Conservation (phyloP, 2,797 vertebrate genomes). For the Eptatretus atami region DNA sequence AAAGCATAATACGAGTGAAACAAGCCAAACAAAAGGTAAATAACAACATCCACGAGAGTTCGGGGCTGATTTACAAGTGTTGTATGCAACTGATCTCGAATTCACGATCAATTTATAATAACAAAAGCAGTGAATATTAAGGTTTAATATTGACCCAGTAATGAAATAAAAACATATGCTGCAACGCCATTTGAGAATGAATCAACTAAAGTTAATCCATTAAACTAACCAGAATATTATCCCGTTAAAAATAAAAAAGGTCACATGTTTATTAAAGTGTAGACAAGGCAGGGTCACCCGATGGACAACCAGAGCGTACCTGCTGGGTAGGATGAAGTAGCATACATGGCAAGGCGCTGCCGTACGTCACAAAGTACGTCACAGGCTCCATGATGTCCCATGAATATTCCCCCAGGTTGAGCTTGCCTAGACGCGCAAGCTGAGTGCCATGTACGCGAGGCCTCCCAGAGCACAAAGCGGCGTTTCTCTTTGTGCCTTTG, state of each 20-base stretch:
- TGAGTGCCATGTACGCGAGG: conserved; percentile 97
- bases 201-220: not conserved
- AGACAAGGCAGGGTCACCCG: conserved; percentile 1
- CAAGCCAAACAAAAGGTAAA: too few relatives aligned
- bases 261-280: not conserved
- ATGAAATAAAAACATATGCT: too few relatives aligned
- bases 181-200: too few relatives aligned
- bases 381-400: conserved; percentile 99
- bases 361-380: conserved; percentile 97
- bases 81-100: too few relatives aligned
- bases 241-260: too few relatives aligned
- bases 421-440: conserved; percentile 84
- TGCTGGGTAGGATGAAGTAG: conserved; percentile 97
- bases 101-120: too few relatives aligned
- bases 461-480: conserved; percentile 82
- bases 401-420: conserved; percentile 98
- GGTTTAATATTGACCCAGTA: too few relatives aligned
- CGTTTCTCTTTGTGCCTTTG: conserved; percentile 59
- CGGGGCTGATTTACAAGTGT: too few relatives aligned
- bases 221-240: too few relatives aligned
- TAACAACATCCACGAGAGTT: too few relatives aligned
- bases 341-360: conserved; percentile 88
- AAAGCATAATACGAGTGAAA: too few relatives aligned
- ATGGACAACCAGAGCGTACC: conserved; percentile 21
- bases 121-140: too few relatives aligned